Conservation (phyloP, 2,888 invertebrate genomes). For the Orgyia antiqua region DNA sequence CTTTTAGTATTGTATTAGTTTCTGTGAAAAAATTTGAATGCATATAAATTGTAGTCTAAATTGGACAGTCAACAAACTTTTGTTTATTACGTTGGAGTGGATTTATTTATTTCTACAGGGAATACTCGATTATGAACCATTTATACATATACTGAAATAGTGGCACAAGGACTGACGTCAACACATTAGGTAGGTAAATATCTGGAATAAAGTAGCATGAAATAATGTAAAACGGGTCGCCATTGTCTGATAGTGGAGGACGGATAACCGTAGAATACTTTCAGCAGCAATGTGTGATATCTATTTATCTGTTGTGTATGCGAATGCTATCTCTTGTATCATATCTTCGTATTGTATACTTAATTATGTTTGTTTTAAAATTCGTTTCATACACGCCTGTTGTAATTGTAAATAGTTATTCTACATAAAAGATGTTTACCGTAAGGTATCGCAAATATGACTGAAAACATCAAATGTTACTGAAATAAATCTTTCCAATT, state of each 20-base stretch:
- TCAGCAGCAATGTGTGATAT: conserved; percentile 26
- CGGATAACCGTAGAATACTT: conserved; percentile 31
- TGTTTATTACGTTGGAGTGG: conserved; percentile 73
- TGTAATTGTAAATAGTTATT: conserved; percentile 15
- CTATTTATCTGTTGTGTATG: conserved; percentile 37
- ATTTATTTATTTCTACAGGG: conserved; percentile 59
- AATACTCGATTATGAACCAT: conserved; percentile 70
- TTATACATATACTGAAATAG: conserved; percentile 62
- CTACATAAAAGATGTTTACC: conserved; percentile 22
- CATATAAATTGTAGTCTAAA: conserved; percentile 63
- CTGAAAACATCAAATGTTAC: conserved; percentile 5
- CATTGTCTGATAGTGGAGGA: conserved; percentile 74
- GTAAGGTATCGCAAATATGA: conserved; percentile 20
- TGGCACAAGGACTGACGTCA: conserved; percentile 65
- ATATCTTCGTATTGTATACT: conserved; percentile 19
- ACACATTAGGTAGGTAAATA: conserved; percentile 73
- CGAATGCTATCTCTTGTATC: conserved; percentile 32
- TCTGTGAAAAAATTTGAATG: conserved; percentile 66
- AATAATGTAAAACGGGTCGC: conserved; percentile 62
- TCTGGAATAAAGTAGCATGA: conserved; percentile 36
- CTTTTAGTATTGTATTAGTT: conserved; percentile 55
- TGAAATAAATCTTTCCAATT: too few species aligned
- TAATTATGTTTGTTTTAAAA: conserved; percentile 20
- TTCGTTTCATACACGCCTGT: conserved; percentile 16
- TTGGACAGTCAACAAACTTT: conserved; percentile 79